A percentile compares a stretch with the other conserved stretches of the same genome.
Evolutionary conservation across 2,113 vertebrate species (phyloP).

Genomic region (Holacanthus passer): DNA sequence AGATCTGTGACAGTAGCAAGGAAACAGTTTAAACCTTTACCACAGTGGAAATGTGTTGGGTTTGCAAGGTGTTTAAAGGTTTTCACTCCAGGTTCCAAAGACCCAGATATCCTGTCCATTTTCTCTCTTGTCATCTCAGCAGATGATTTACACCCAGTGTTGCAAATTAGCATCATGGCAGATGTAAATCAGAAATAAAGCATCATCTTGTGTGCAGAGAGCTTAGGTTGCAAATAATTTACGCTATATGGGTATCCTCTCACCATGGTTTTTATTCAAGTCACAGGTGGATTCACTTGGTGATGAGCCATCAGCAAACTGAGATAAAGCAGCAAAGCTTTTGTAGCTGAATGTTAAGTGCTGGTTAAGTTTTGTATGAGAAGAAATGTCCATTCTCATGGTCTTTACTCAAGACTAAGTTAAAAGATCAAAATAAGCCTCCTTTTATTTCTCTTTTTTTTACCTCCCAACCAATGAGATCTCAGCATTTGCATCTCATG

Average conservation of each 20-base stretch:
- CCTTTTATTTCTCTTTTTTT: not conserved
- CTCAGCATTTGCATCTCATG: not conserved
- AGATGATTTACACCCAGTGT: not conserved
- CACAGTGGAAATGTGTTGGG: not conserved
- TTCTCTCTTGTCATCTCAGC: not conserved
- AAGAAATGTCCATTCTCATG: constrained; percentile 47
- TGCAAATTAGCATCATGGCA: not conserved
- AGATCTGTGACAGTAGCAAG: constrained; percentile 83
- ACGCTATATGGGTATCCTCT: not conserved
- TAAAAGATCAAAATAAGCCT: not conserved
- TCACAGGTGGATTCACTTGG: constrained; percentile 82
- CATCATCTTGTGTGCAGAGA: not conserved
- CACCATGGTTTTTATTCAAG: constrained; percentile 78
- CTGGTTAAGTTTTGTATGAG: constrained; percentile 53
- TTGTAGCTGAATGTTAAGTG: constrained; percentile 85
- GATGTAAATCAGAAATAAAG: not conserved
- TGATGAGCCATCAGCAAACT: constrained; percentile 82
- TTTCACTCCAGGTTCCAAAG: not conserved
- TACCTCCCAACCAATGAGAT: constrained; percentile 59
- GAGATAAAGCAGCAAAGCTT: constrained; percentile 87
- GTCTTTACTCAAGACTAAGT: not conserved
- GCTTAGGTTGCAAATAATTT: not conserved
- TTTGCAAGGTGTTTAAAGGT: not conserved
- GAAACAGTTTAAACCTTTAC: not conserved
- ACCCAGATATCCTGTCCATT: not conserved